phyloP scores from a whole-genome alignment of 2,113 vertebrate genomes.

The Melanocharis versteri region DNA sequence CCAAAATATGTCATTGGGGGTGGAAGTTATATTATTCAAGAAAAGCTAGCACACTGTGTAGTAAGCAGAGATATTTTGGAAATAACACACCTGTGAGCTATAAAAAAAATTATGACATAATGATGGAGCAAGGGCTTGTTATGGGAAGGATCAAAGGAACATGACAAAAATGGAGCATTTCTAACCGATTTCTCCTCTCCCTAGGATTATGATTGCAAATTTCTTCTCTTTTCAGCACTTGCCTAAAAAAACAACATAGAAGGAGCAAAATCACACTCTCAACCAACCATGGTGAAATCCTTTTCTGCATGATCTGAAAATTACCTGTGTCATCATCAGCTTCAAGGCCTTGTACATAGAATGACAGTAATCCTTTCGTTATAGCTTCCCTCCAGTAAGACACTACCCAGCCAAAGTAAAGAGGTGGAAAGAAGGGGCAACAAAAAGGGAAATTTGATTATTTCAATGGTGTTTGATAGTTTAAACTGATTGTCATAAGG shows the following conservation, averaged over 20 bases:
- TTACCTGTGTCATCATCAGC: background rate
- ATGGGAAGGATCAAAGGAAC: slow-evolving; percentile 34
- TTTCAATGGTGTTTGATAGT: background rate
- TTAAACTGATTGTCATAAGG: background rate
- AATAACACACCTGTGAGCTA: background rate
- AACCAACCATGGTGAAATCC: background rate
- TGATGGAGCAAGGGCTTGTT: slow-evolving; percentile 19
- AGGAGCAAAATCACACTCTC: background rate
- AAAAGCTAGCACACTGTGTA: background rate
- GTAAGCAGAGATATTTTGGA: slow-evolving; percentile 19
- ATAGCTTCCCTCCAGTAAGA: background rate
- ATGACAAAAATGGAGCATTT: slow-evolving; percentile 29
- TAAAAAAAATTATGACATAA: background rate
- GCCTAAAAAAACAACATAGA: background rate
- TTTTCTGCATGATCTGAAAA: background rate
- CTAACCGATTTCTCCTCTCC: background rate
- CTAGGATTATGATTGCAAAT: background rate
- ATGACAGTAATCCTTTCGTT: background rate
- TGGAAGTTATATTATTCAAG: background rate
- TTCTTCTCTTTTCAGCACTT: background rate
- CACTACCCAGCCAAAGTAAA: background rate
- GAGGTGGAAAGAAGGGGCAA: background rate
- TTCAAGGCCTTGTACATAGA: background rate
- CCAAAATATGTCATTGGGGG: background rate
- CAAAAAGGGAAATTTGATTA: background rate